Conservation (phyloP, 1,140 invertebrate species). For the Myzus persicae region DNA sequence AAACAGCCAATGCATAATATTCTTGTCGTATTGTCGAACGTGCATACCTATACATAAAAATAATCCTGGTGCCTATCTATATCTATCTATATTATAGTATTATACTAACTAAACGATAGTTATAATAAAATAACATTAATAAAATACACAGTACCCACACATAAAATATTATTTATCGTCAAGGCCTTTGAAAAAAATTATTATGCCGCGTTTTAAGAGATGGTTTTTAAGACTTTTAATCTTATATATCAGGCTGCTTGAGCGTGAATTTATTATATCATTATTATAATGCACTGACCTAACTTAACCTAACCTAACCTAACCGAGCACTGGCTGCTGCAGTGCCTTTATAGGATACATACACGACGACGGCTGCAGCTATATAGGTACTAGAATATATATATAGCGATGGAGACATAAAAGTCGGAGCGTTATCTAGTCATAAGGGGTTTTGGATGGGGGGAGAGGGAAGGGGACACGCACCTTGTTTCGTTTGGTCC, state of each 20-base stretch:
- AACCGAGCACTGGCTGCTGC: neutral
- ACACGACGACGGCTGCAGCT: neutral
- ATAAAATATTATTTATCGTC: neutral
- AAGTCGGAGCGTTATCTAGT: neutral
- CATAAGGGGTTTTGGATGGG: neutral
- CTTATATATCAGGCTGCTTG: neutral
- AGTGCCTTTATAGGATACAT: neutral
- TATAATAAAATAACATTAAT: neutral
- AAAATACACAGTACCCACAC: neutral
- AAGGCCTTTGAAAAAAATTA: neutral
- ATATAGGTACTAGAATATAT: neutral
- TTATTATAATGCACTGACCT: neutral
- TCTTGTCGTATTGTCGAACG: neutral
- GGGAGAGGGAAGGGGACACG: neutral
- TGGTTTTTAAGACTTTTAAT: neutral
- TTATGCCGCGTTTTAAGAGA: too few relatives aligned
- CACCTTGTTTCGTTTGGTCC: constrained; percentile 23
- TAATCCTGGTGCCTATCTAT: neutral
- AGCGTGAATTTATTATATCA: neutral
- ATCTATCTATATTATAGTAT: too few relatives aligned
- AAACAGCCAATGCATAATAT: neutral
- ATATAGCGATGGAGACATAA: constrained; percentile 27
- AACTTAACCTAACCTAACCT: neutral
- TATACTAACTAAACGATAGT: too few relatives aligned
- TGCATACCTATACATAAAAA: neutral